A percentile compares a stretch with the other conserved stretches of the same genome.
Conservation (phyloP, 2,797 vertebrate species). For the Yasuhikotakia modesta region DNA sequence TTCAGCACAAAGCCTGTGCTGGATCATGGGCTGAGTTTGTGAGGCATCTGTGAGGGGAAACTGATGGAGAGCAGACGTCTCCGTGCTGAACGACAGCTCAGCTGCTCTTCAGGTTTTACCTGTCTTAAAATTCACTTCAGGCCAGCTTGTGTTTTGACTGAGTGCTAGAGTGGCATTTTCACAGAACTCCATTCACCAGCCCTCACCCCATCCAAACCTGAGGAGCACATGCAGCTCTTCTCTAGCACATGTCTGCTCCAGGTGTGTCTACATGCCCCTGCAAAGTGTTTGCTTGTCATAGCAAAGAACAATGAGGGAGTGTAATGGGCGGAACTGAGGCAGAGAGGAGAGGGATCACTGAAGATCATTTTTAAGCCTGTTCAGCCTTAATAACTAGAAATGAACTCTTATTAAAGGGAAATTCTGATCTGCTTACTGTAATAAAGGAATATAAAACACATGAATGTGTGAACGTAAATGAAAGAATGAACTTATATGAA, state of each 20-base stretch:
- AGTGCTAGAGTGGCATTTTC: slow-evolving; percentile 14
- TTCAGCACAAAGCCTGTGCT: neutral
- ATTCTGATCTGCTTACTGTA: neutral
- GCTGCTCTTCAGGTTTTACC: slow-evolving; percentile 58
- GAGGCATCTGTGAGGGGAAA: slow-evolving; percentile 43
- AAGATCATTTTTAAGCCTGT: neutral
- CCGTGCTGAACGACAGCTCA: slow-evolving; percentile 46
- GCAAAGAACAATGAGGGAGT: slow-evolving; percentile 49
- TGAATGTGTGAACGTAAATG: no score
- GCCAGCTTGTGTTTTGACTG: slow-evolving; percentile 48
- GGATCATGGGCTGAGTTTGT: neutral
- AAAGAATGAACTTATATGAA: no score
- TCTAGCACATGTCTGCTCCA: slow-evolving; percentile 42
- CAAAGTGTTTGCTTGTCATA: slow-evolving; percentile 23
- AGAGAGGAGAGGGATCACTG: neutral
- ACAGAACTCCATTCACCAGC: slow-evolving; percentile 25
- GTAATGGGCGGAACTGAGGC: slow-evolving; percentile 20
- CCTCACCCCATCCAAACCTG: neutral
- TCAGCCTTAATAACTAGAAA: neutral
- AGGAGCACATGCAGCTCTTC: neutral
- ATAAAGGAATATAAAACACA: no score
- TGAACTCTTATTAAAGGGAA: neutral
- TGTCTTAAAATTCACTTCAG: slow-evolving; percentile 42
- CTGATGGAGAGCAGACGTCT: slow-evolving; percentile 46
- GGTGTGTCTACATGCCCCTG: slow-evolving; percentile 49